Percentiles rank a stretch among this genome's conserved stretches.
Evolutionary conservation across 2,113 vertebrate genomes (phyloP).

Genomic region (Limanda limanda): DNA sequence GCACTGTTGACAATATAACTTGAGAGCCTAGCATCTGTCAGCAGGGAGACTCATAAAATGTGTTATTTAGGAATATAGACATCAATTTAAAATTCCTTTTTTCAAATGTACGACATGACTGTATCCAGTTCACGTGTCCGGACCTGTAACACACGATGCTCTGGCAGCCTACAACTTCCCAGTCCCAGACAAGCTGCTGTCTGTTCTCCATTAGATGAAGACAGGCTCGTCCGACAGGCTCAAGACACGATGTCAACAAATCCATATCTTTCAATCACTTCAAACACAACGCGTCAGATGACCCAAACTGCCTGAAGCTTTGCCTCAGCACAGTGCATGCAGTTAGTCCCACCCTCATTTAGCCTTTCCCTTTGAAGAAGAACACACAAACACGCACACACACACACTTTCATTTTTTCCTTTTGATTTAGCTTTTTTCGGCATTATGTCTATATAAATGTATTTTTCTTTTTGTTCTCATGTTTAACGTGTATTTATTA

Average conservation of each 20-base stretch:
- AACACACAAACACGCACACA: slow-evolving; percentile 25
- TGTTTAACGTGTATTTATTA: background rate
- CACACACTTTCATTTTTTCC: slow-evolving; percentile 18
- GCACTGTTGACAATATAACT: background rate
- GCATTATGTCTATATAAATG: slow-evolving; percentile 8
- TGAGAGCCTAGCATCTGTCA: background rate
- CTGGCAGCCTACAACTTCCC: too few species aligned
- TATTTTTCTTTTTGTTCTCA: slow-evolving; percentile 12
- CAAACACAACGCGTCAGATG: background rate
- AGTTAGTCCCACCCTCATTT: slow-evolving; percentile 24
- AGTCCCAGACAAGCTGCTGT: slow-evolving; percentile 12
- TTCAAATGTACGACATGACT: background rate
- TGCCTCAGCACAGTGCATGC: slow-evolving; percentile 13
- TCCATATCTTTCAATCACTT: slow-evolving; percentile 18
- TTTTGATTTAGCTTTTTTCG: slow-evolving; percentile 33
- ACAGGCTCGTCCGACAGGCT: background rate
- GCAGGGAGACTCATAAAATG: background rate
- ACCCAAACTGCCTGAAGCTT: slow-evolving; percentile 35
- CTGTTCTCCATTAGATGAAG: slow-evolving; percentile 15
- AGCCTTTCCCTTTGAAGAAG: slow-evolving; percentile 53
- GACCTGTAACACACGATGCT: background rate
- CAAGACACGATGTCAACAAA: slow-evolving; percentile 18
- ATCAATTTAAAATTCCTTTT: background rate
- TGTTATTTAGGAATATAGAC: background rate
- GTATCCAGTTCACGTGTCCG: background rate